Evolutionary conservation across 92 coral and sea anemone genomes (phyloP).

Genomic region (Phenganax subtilis): DNA sequence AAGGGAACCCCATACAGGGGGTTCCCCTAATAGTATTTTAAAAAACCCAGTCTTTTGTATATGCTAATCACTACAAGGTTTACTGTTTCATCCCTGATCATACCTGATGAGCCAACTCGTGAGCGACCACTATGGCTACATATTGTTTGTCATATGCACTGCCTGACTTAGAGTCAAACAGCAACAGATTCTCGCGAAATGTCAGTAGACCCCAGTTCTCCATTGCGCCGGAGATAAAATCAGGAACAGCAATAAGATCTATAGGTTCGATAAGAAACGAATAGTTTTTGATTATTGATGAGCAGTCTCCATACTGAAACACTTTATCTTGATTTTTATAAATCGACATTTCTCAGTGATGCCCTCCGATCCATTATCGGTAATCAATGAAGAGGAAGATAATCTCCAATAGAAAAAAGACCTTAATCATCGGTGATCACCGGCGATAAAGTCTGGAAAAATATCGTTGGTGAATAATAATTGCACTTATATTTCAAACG

Average conservation of each 20-base stretch:
- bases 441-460: neutral
- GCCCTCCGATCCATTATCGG: no score
- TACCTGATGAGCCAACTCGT: conserved; percentile 75
- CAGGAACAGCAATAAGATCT: conserved; percentile 91
- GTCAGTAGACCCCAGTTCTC: conserved; percentile 97
- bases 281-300: no score
- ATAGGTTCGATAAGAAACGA: no score
- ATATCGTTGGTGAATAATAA: neutral
- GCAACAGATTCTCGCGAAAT: conserved; percentile 60
- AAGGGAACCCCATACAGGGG: neutral
- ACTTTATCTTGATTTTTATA: no score
- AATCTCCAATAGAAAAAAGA: neutral
- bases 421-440: no score
- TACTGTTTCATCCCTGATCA: neutral
- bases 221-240: conserved; percentile 84
- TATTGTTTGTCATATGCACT: conserved; percentile 52
- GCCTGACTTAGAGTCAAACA: conserved; percentile 52
- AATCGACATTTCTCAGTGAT: no score
- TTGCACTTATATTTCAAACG: conserved; percentile 11
- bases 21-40: neutral
- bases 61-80: neutral
- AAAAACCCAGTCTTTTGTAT: neutral
- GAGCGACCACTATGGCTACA: conserved; percentile 63
- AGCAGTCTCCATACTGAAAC: no score
- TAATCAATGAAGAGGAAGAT: no score